These are phyloP conservation scores for Hermatobates lingyangjiaoensis DNA, from an alignment of 1,140 invertebrate genomes.

Conservation along the genomic window DNA sequence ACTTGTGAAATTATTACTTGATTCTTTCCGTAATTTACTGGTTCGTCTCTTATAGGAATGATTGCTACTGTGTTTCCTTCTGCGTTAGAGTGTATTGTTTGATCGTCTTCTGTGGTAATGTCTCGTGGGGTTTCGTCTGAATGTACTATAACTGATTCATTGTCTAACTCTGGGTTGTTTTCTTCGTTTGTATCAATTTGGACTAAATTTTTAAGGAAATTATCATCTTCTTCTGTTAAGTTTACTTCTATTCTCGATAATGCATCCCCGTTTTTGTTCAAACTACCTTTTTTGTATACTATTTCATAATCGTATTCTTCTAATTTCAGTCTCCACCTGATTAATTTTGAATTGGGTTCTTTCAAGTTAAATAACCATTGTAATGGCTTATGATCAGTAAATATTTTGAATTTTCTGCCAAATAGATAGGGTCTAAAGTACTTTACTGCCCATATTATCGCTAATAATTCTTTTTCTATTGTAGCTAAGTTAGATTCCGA, in stretches of 20 bases:
- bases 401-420: conserved; percentile 22
- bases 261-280: conserved; percentile 22
- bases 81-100: too few species aligned
- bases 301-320: conserved; percentile 23
- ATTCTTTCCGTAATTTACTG: too few species aligned
- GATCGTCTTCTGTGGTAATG: too few species aligned
- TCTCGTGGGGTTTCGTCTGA: too few species aligned
- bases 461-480: conserved; percentile 26
- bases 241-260: conserved; percentile 16
- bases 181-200: too few species aligned
- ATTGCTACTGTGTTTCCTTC: too few species aligned
- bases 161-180: too few species aligned
- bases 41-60: too few species aligned
- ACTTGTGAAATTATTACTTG: too few species aligned
- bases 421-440: conserved; percentile 22
- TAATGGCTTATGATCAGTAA: conserved; percentile 25
- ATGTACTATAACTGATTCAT: too few species aligned
- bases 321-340: conserved; percentile 17
- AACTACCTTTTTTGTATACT: conserved; percentile 20
- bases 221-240: too few species aligned
- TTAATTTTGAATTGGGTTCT: conserved; percentile 19
- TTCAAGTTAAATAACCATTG: conserved; percentile 23
- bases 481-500: conserved; percentile 22
- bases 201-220: too few species aligned
- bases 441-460: conserved; percentile 22